A percentile compares a stretch with the other conserved stretches of the same genome.
Conservation (phyloP, 2,888 invertebrate species). For the Eurytoma californica region DNA sequence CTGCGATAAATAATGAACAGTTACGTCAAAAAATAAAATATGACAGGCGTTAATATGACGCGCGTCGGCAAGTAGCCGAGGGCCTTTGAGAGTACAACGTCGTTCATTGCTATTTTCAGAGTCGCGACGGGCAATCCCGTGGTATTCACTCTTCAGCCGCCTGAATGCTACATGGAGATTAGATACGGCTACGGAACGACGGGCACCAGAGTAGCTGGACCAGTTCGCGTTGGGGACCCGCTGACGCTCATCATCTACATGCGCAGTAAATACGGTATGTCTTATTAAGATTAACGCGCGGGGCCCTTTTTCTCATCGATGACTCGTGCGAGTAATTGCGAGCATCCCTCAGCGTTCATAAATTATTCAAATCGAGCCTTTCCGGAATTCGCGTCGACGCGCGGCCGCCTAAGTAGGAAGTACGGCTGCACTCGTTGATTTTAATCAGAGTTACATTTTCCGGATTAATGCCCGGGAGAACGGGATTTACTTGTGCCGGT, state of each 20-base stretch:
- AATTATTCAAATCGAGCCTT: too few relatives aligned
- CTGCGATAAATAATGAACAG: too few relatives aligned
- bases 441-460: background rate
- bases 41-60: too few relatives aligned
- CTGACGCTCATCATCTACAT: slow-evolving; percentile 94
- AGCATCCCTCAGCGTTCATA: too few relatives aligned
- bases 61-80: too few relatives aligned
- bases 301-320: background rate
- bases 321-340: too few relatives aligned
- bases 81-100: too few relatives aligned
- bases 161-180: slow-evolving; percentile 97
- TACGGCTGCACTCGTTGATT: background rate
- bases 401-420: background rate
- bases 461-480: too few relatives aligned
- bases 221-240: slow-evolving; percentile 94
- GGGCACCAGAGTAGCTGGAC: slow-evolving; percentile 90
- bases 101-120: slow-evolving; percentile 75
- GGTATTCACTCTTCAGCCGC: slow-evolving; percentile 93
- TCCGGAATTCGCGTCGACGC: too few relatives aligned
- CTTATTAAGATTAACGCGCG: slow-evolving; percentile 51
- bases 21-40: too few relatives aligned
- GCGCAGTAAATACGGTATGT: slow-evolving; percentile 93
- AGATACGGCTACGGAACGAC: slow-evolving; percentile 92
- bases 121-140: slow-evolving; percentile 96
- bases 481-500: too few relatives aligned